These are phyloP conservation scores for Miltochrista miniata DNA, from an alignment of 2,888 invertebrate genomes.

Conservation along the genomic window DNA sequence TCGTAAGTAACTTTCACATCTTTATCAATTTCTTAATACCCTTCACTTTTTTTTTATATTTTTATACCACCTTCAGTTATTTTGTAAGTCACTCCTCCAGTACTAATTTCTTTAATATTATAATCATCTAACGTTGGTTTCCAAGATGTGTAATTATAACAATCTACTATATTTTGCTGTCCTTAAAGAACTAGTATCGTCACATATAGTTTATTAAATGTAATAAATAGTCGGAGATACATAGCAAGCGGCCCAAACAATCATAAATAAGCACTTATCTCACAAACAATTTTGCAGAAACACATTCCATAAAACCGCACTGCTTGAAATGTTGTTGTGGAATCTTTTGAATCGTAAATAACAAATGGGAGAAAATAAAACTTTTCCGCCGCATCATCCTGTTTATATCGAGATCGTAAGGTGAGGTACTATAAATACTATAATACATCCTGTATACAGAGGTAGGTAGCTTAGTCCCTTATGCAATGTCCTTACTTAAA, in stretches of 20 bases:
- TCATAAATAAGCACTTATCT: constrained; percentile 9
- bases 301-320: constrained; percentile 46
- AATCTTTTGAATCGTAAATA: constrained; percentile 75
- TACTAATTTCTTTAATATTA: too few relatives aligned
- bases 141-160: too few relatives aligned
- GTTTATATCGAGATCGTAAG: constrained; percentile 60
- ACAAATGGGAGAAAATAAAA: constrained; percentile 72
- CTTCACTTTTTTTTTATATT: too few relatives aligned
- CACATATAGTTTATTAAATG: too few relatives aligned
- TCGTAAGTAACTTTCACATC: too few relatives aligned
- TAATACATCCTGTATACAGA: constrained; percentile 3
- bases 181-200: too few relatives aligned
- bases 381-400: constrained; percentile 68
- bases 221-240: neutral
- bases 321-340: constrained; percentile 68
- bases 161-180: too few relatives aligned
- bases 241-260: neutral
- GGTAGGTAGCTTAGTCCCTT: constrained; percentile 2
- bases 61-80: too few relatives aligned
- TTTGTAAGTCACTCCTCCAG: too few relatives aligned
- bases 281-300: constrained; percentile 20
- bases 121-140: too few relatives aligned
- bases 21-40: too few relatives aligned
- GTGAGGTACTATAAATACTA: constrained; percentile 22
- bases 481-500: neutral